Evolutionary conservation across 2,888 invertebrate genomes (phyloP), one percentile per base, ranked within the genome.

Genomic region (Theristus sp.): DNA sequence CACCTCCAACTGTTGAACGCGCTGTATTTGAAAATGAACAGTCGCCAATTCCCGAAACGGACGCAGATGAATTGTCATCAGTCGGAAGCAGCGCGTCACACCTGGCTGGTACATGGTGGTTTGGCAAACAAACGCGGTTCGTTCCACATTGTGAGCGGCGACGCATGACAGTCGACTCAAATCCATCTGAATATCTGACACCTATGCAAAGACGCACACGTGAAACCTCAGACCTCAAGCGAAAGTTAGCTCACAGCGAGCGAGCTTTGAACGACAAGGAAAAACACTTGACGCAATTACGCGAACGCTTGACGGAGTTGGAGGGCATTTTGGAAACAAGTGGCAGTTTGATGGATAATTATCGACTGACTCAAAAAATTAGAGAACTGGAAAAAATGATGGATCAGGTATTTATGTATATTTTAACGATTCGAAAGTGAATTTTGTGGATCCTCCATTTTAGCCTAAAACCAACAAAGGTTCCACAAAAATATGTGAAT

Each of bases 131-230:
- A 13, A 61, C 59, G 2, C 52, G 55, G 20, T 61, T 46, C 47
- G 61, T 61, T 52, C 58, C 61, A 17, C 61, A 61, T 29, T 61
- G 61, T 46, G 28, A 59, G 60, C 55, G 27, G 25, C 46, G 30
- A 20, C 60, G 31, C 46, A 24, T 53, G 13, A 6, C 30, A 24
- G 52, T 28, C 17, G 55, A 20, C 20, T 60, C 63, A 10, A 62
- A 63, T 6, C 66, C n/a, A n/a, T n/a, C 65, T 25, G 67, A 68
- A 54, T 72, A 72, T 61, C 62, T 71, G 28, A 72, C 72, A 26
- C 72, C 72, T 6, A 71, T 69, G 1, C 72, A 72, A 57, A 59
- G 70, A 30, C 66, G 66, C 60, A 69, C 67, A 49, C 62, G 62
- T 24, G 67, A 68, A 58, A 58, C 65, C 10, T 46, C 47, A 3